These are phyloP conservation scores for Ichneumoninae sp. DNA, from an alignment of 2,888 invertebrate genomes.

Conservation along the genomic window DNA sequence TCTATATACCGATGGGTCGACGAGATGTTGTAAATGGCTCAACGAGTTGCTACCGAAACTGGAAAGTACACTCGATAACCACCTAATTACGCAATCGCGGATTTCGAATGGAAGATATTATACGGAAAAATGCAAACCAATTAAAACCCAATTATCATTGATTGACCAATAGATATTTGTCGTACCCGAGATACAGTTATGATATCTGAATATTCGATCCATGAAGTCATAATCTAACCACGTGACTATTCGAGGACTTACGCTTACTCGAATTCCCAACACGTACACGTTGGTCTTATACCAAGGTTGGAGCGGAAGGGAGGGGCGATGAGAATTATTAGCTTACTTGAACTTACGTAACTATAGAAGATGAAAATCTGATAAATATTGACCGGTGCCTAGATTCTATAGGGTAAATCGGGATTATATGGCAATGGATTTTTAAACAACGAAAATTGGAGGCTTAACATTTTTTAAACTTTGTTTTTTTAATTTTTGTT, in stretches of 20 bases:
- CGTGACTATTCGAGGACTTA: slow-evolving; percentile 15
- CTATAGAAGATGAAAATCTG: background rate
- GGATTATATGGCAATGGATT: too few species aligned
- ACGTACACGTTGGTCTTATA: slow-evolving; percentile 13
- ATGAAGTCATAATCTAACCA: background rate
- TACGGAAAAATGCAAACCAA: background rate
- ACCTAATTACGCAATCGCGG: too few species aligned
- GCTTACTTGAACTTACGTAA: too few species aligned
- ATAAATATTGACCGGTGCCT: background rate
- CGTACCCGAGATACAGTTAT: background rate
- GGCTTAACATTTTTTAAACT: too few species aligned
- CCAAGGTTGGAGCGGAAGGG: background rate
- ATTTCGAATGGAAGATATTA: background rate
- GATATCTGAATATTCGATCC: slow-evolving; percentile 7
- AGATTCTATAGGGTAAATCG: background rate
- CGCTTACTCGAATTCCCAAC: slow-evolving; percentile 5
- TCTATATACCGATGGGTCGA: too few species aligned
- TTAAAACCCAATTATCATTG: slow-evolving; percentile 2
- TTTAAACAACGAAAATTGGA: too few species aligned
- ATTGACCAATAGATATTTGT: background rate
- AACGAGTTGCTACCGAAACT: background rate
- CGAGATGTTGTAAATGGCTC: background rate
- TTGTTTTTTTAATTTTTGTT: too few species aligned
- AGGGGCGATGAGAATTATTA: background rate
- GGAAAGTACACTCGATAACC: background rate